Evolutionary conservation across 1,140 invertebrate genomes (phyloP).

Genomic region (Dendrolimus punctatus): DNA sequence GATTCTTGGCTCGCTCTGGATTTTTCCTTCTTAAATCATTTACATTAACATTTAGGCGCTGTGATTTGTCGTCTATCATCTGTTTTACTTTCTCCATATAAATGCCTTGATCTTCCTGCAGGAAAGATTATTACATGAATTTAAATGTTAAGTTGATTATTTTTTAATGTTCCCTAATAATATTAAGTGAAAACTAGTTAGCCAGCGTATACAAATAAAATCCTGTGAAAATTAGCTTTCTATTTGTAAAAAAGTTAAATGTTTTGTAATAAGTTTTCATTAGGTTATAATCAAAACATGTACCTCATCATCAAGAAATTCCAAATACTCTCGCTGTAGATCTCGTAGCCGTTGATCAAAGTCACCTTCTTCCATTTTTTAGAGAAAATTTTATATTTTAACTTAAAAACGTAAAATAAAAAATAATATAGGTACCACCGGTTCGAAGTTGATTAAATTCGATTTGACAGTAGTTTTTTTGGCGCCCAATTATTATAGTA

Average conservation of each 20-base stretch:
- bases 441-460: background rate
- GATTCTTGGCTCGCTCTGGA: constrained; percentile 80
- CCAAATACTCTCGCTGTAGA: constrained; percentile 92
- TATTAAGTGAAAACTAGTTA: too few relatives aligned
- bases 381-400: too few relatives aligned
- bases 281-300: constrained; percentile 33
- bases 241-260: too few relatives aligned
- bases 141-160: too few relatives aligned
- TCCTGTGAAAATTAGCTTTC: too few relatives aligned
- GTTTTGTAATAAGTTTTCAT: too few relatives aligned
- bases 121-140: too few relatives aligned
- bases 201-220: too few relatives aligned
- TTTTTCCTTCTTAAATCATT: constrained; percentile 96
- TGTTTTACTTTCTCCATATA: constrained; percentile 90
- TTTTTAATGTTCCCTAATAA: too few relatives aligned
- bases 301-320: constrained; percentile 97
- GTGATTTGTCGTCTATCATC: constrained; percentile 89
- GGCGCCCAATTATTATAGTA: background rate
- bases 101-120: constrained; percentile 88
- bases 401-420: background rate
- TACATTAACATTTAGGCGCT: constrained; percentile 91
- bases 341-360: constrained; percentile 82
- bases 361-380: constrained; percentile 66
- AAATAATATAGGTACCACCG: background rate
- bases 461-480: constrained; percentile 1